phyloP scores from a whole-genome alignment of 2,797 vertebrate species.

The Peromyscus eremicus region DNA sequence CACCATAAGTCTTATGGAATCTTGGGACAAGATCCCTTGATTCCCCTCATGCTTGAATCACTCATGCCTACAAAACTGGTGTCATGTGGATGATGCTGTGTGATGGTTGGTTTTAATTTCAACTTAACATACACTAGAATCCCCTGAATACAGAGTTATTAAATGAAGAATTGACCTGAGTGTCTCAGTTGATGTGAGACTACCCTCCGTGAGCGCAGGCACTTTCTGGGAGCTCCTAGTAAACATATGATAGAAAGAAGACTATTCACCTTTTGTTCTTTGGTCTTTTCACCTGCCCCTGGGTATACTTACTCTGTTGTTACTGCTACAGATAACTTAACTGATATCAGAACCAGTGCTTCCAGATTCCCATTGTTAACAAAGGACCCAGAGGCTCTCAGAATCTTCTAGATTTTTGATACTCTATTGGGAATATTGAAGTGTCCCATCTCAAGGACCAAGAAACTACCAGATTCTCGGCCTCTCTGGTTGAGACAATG shows the following conservation, averaged over 20 bases:
- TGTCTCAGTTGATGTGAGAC: background rate
- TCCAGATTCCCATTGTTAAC: background rate
- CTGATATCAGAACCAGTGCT: background rate
- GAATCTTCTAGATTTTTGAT: background rate
- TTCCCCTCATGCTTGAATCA: background rate
- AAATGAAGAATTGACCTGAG: background rate
- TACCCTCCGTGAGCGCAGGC: background rate
- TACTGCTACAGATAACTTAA: background rate
- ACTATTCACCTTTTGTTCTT: background rate
- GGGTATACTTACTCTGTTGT: background rate
- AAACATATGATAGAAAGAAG: background rate
- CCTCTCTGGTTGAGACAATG: background rate
- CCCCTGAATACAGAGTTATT: background rate
- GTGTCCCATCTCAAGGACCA: background rate
- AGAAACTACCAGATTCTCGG: background rate
- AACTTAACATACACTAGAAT: background rate
- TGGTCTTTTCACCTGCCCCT: background rate
- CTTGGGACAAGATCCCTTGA: background rate
- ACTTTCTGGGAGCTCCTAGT: background rate
- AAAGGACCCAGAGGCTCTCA: background rate
- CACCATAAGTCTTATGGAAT: background rate
- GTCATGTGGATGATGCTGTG: background rate
- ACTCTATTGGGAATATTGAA: background rate
- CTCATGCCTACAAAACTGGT: background rate
- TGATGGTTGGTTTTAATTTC: background rate